Evolutionary conservation across 2,888 invertebrate species (phyloP).

Genomic region (Ceratothoa steindachneri): DNA sequence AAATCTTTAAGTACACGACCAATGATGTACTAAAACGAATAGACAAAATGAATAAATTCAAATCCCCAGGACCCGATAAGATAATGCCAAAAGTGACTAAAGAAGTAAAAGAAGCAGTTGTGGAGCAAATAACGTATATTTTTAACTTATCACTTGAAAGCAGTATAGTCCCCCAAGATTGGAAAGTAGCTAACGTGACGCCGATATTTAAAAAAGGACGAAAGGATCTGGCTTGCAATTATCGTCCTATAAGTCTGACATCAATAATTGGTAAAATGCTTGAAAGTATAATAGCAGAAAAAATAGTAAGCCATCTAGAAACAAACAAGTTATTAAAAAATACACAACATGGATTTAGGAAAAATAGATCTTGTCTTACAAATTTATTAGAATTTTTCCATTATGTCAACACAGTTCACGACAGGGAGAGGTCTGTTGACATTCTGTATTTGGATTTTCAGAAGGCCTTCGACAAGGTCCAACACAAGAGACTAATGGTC

Average conservation of each 20-base stretch:
- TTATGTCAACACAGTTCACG: neutral
- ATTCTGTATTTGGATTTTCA: neutral
- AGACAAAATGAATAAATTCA: neutral
- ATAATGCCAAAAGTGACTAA: neutral
- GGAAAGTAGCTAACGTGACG: constrained; percentile 11
- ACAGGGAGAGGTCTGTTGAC: neutral
- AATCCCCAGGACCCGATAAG: neutral
- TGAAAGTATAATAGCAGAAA: neutral
- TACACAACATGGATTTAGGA: constrained; percentile 3
- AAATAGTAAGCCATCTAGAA: neutral
- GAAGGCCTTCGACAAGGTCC: neutral
- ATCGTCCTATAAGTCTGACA: constrained; percentile 7
- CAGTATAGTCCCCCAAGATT: constrained; percentile 6
- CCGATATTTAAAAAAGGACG: constrained; percentile 12
- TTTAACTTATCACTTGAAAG: too few relatives aligned
- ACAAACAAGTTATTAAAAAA: neutral
- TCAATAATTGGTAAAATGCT: neutral
- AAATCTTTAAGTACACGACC: too few relatives aligned
- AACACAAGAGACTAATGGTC: neutral
- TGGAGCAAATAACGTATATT: neutral
- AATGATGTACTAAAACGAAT: neutral
- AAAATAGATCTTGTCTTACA: neutral
- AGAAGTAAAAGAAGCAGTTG: neutral
- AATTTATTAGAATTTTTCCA: neutral
- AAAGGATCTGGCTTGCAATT: neutral